Evolutionary conservation across 1,140 invertebrate genomes (phyloP).

Genomic region (Penaeus vannamei): DNA sequence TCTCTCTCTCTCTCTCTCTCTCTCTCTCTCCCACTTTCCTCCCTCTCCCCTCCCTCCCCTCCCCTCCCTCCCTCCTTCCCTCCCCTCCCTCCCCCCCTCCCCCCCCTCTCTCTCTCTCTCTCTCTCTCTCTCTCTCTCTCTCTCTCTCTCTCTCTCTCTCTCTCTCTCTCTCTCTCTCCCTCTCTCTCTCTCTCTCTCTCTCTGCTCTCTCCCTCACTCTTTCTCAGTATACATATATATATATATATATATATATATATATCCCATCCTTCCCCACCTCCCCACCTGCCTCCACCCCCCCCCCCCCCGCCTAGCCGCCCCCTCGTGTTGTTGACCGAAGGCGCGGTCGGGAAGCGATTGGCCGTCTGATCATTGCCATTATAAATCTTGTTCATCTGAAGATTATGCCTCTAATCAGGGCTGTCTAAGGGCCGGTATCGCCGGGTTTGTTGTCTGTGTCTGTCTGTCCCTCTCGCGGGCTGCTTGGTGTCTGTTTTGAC

Average conservation of each 20-base stretch:
- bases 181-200: too few species aligned
- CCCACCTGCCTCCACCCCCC: background rate
- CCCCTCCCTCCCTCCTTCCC: background rate
- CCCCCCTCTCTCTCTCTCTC: conserved; percentile 6
- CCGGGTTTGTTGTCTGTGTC: too few species aligned
- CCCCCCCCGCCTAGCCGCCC: background rate
- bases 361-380: background rate
- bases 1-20: background rate
- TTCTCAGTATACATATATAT: background rate
- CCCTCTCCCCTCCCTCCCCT: background rate
- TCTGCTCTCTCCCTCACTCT: background rate
- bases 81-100: background rate
- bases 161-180: background rate
- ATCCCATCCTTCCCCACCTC: background rate
- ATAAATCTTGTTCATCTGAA: too few species aligned
- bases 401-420: too few species aligned
- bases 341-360: background rate
- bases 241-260: background rate
- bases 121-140: background rate
- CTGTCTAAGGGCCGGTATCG: too few species aligned
- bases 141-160: conserved; percentile 18
- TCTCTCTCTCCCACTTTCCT: background rate
- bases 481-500: too few species aligned
- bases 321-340: background rate
- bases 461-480: too few species aligned